phyloP scores from a whole-genome alignment of 2,888 invertebrate genomes.

The Callimorpha dominula region DNA sequence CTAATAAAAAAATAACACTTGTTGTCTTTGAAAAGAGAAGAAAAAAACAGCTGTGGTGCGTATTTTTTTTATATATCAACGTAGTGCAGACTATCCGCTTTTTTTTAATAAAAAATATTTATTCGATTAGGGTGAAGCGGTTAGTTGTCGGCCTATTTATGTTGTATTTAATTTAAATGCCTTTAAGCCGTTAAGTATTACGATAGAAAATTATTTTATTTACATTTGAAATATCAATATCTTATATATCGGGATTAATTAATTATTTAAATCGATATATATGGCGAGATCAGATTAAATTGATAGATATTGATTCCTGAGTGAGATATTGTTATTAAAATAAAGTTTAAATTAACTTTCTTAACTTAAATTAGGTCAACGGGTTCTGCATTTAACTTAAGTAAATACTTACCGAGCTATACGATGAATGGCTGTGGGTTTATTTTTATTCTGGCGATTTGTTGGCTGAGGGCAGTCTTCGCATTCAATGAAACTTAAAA shows the following conservation, averaged over 20 bases:
- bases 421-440: constrained; percentile 47
- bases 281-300: too few relatives aligned
- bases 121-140: constrained; percentile 40
- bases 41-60: constrained; percentile 40
- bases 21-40: constrained; percentile 44
- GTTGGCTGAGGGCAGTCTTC: too few relatives aligned
- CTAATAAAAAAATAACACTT: constrained; percentile 10
- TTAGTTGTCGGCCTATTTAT: constrained; percentile 34
- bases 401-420: constrained; percentile 35
- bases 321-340: constrained; percentile 10
- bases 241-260: not conserved
- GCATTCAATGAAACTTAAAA: not conserved
- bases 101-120: constrained; percentile 39
- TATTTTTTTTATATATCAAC: constrained; percentile 44
- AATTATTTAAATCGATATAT: not conserved
- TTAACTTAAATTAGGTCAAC: constrained; percentile 14
- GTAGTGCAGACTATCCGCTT: constrained; percentile 41
- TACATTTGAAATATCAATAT: constrained; percentile 11
- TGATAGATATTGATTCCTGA: not conserved
- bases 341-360: constrained; percentile 1
- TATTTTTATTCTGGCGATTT: constrained; percentile 24
- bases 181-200: constrained; percentile 43
- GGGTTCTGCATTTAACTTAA: constrained; percentile 27
- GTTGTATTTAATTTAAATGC: constrained; percentile 42
- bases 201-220: constrained; percentile 27